A percentile compares a stretch with the other conserved stretches of the same genome.
Evolutionary conservation across 2,113 vertebrate species (phyloP).

Genomic region (Campylomormyrus tamandua): DNA sequence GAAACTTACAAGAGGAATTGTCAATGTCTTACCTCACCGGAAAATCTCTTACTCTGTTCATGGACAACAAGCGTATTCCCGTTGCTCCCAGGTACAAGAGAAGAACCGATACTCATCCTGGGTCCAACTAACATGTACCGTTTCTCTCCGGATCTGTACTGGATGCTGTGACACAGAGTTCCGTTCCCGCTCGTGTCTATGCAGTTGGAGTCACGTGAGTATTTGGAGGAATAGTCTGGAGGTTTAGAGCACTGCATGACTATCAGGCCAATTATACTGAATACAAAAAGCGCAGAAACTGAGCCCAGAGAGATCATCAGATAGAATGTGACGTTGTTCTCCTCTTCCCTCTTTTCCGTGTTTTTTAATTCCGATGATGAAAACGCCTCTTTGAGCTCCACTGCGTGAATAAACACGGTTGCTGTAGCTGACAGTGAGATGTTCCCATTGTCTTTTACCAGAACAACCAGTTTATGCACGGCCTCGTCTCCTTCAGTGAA

Average conservation of each 20-base stretch:
- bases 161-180: too few relatives aligned
- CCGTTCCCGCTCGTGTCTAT: too few relatives aligned
- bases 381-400: neutral
- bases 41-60: neutral
- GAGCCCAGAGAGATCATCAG: neutral
- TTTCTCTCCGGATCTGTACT: too few relatives aligned
- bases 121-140: too few relatives aligned
- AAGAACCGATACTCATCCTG: too few relatives aligned
- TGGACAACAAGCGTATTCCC: neutral
- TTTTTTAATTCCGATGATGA: neutral
- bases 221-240: neutral
- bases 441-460: neutral
- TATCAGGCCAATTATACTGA: neutral
- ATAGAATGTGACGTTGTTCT: neutral
- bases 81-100: too few relatives aligned
- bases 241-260: neutral
- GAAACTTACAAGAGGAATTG: neutral
- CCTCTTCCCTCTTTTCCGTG: constrained; percentile 25
- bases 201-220: neutral
- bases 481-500: neutral
- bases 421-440: neutral
- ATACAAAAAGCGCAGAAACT: neutral
- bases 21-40: constrained; percentile 10
- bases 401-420: neutral
- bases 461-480: neutral